Conservation (phyloP, 2,113 vertebrate species). For the Lagopus muta region DNA sequence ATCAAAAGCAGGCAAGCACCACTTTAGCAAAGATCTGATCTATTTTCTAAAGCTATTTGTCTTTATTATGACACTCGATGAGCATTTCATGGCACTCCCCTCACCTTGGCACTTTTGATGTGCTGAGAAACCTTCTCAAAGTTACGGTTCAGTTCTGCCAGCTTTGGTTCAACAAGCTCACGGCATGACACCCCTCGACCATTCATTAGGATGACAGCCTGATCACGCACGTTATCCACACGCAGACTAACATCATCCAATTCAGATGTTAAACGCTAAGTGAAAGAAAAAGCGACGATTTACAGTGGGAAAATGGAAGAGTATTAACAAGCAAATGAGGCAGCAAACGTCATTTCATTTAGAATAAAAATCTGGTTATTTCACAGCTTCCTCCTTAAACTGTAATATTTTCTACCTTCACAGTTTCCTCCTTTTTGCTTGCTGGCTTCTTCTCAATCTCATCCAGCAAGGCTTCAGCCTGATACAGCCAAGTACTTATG, state of each 20-base stretch:
- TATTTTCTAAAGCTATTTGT: not conserved
- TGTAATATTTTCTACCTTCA: conserved; percentile 82
- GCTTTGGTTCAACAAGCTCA: conserved; percentile 92
- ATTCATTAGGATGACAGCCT: conserved; percentile 90
- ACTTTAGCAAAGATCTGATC: not conserved
- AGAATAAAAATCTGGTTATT: not conserved
- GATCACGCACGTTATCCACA: conserved; percentile 90
- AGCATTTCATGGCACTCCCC: not conserved
- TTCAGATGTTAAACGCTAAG: conserved; percentile 87
- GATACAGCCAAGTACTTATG: conserved; percentile 98
- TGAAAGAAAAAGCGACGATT: not conserved
- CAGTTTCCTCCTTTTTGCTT: conserved; percentile 85
- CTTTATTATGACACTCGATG: not conserved
- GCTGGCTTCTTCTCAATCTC: conserved; percentile 90
- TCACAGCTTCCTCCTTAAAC: not conserved
- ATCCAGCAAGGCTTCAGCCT: conserved; percentile 94
- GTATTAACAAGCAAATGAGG: not conserved
- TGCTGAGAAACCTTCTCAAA: conserved; percentile 96
- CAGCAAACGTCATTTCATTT: not conserved
- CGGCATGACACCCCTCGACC: conserved; percentile 86
- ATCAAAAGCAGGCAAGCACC: not conserved
- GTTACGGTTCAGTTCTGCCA: conserved; percentile 91
- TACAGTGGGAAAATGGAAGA: not conserved
- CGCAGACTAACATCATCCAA: conserved; percentile 86
- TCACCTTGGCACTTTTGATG: conserved; percentile 89